phyloP scores from a whole-genome alignment of 2,797 vertebrate genomes.

The Pygocentrus nattereri region DNA sequence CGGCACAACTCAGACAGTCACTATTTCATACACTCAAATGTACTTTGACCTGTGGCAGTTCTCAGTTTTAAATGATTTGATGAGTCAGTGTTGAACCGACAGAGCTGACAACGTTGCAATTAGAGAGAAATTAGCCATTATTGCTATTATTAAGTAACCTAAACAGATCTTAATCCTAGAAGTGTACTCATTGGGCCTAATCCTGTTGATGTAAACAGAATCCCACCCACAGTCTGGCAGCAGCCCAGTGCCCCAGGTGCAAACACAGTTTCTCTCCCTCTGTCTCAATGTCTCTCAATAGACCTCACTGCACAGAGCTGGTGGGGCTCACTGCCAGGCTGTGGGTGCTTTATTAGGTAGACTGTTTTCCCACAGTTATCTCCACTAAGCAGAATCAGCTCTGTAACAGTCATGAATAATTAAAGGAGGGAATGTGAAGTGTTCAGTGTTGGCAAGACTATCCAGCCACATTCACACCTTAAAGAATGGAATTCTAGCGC shows the following conservation, averaged over 20 bases:
- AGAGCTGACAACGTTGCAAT: slow-evolving; percentile 71
- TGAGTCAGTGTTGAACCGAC: slow-evolving; percentile 72
- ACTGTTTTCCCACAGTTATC: slow-evolving; percentile 78
- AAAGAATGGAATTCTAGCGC: slow-evolving; percentile 26
- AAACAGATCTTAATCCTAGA: slow-evolving; percentile 80
- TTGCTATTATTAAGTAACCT: slow-evolving; percentile 69
- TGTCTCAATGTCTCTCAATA: slow-evolving; percentile 67
- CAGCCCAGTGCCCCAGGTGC: slow-evolving; percentile 77
- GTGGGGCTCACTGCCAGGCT: slow-evolving; percentile 74
- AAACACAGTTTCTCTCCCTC: slow-evolving; percentile 68
- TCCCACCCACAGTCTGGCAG: slow-evolving; percentile 77
- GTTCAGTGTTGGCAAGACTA: slow-evolving; percentile 26
- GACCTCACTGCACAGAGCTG: slow-evolving; percentile 64
- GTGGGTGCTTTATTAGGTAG: slow-evolving; percentile 75
- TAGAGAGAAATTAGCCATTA: slow-evolving; percentile 74
- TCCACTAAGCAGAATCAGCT: slow-evolving; percentile 74
- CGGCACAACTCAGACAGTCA: neutral
- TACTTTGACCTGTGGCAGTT: neutral
- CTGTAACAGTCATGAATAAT: slow-evolving; percentile 66
- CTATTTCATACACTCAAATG: neutral
- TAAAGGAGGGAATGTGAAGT: slow-evolving; percentile 60
- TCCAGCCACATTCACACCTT: slow-evolving; percentile 41
- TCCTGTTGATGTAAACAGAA: slow-evolving; percentile 83
- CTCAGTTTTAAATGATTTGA: slow-evolving; percentile 65
- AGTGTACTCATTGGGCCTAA: slow-evolving; percentile 75